These are phyloP conservation scores for Cephus spinipes DNA, from an alignment of 2,888 invertebrate species.

Conservation along the genomic window DNA sequence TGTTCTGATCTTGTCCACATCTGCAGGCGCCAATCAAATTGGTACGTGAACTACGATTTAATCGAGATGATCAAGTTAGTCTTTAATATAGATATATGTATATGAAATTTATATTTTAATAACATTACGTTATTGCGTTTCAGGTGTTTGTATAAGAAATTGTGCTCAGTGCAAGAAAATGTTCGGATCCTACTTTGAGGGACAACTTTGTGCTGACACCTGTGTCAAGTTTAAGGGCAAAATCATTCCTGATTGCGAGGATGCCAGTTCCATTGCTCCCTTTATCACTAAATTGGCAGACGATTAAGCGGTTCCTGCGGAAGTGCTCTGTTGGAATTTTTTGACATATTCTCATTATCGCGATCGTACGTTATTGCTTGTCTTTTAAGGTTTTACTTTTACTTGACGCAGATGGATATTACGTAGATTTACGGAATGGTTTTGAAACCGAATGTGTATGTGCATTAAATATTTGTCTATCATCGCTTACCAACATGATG, in stretches of 20 bases:
- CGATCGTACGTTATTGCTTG: not conserved
- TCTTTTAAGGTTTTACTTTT: not conserved
- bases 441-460: not conserved
- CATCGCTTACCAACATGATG: not conserved
- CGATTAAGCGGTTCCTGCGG: constrained; percentile 27
- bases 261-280: constrained; percentile 82
- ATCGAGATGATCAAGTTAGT: constrained; percentile 15
- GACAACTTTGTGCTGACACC: constrained; percentile 85
- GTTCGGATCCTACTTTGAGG: constrained; percentile 88
- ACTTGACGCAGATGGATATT: not conserved
- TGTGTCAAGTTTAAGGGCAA: constrained; percentile 87
- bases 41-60: constrained; percentile 34
- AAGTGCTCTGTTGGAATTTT: not conserved
- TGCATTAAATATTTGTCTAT: not conserved
- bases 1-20: constrained; percentile 29
- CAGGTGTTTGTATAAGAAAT: constrained; percentile 83
- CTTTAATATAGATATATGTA: constrained; percentile 3
- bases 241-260: constrained; percentile 87
- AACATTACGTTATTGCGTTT: not conserved
- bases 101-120: constrained; percentile 6
- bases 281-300: constrained; percentile 74
- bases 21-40: constrained; percentile 34
- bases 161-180: constrained; percentile 92
- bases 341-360: not conserved
- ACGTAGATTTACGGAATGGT: not conserved